Evolutionary conservation across 2,888 invertebrate genomes (phyloP).

Genomic region (Drosophila greeni): DNA sequence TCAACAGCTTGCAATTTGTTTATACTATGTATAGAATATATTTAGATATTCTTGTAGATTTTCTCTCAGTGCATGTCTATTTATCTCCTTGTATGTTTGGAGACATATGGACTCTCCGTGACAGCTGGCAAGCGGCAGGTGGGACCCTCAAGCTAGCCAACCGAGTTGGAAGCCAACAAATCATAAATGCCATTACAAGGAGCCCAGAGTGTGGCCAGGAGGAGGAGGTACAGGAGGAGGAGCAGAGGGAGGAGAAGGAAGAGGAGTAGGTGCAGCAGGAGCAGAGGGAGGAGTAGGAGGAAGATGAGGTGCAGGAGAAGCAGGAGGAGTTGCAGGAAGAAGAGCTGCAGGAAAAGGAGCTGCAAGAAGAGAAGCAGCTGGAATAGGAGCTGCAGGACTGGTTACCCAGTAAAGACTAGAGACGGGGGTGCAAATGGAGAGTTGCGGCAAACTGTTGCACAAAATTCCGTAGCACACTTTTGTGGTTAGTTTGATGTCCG

Average conservation of each 20-base stretch:
- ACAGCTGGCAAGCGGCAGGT: conserved; percentile 59
- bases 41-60: background rate
- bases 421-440: background rate
- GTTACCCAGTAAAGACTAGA: background rate
- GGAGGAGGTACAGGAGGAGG: background rate
- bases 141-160: conserved; percentile 7
- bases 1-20: too few species aligned
- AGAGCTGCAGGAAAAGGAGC: background rate
- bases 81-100: conserved; percentile 9
- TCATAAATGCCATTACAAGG: conserved; percentile 66
- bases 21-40: too few species aligned
- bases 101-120: conserved; percentile 39
- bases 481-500: conserved; percentile 24
- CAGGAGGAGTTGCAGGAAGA: background rate
- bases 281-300: background rate
- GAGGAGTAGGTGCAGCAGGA: background rate
- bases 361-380: background rate
- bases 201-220: conserved; percentile 4
- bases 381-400: background rate
- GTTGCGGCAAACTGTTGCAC: conserved; percentile 44
- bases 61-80: conserved; percentile 3
- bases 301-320: too few species aligned
- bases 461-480: conserved; percentile 22
- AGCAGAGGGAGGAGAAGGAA: background rate
- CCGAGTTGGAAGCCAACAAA: conserved; percentile 49